Base-by-base conservation (phyloP, 2,113 vertebrate genomes). In the Mus pahari region DNA sequence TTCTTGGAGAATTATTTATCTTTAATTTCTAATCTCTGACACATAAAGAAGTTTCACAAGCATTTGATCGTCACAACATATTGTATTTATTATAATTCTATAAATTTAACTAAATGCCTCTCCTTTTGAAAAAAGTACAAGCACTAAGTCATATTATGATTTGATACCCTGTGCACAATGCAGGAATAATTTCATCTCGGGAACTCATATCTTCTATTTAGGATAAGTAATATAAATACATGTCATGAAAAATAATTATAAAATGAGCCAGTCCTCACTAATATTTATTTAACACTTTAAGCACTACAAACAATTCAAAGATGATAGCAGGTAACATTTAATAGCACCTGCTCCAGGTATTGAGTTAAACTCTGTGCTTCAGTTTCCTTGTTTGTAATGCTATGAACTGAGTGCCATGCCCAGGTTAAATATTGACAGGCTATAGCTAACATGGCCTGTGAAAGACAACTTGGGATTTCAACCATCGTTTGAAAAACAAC, bases 341-440 rank as follows among this genome's bases (percentile, higher is more conserved):
- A 10, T 24, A 82, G 73, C 24, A 50, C 9, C 39, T 82, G 0
- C 79, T 66, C 24, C 3, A 70, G 81, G 45, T 36, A 53, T 71
- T 64, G 42, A 94, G 58, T 68, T 94, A 26, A 66, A 45, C 22
- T 68, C 45, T 64, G 42, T 88, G 39, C 45, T n/a, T 50, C 20
- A 11, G 24, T 78, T 79, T 26, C 16, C n/a, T 81, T 92, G 42
- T 91, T 94, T 91, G n/a, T 90, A n/a, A 95, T 82, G 84, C 45
- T 33, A 28, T 77, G 64, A 92, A 84, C 68, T 71, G 36, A 45
- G 7, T 83, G 11, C 71, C 55, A 39, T 50, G 36, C 55, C 1
- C 2, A 95, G 95, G 48, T 91, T 74, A 74, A 87, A 79, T 91
- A 86, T 60, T 95, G 73, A 90, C 89, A 71, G 55, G 50, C 55